Percentiles rank a stretch among this genome's conserved stretches.
Evolutionary conservation across 2,113 vertebrate genomes (phyloP).

Genomic region (Oncorhynchus clarkii): DNA sequence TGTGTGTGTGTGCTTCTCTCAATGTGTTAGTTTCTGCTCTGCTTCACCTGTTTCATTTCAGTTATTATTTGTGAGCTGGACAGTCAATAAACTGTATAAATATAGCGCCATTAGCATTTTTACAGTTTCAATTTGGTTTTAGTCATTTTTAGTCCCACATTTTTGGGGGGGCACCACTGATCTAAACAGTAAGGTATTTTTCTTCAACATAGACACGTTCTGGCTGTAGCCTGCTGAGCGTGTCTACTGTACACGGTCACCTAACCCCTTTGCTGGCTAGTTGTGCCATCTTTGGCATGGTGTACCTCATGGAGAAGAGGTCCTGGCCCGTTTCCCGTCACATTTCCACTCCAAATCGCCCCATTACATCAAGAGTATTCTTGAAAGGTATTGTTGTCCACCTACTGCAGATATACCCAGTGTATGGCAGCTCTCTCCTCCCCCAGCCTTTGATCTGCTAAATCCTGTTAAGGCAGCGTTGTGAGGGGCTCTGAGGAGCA

Average conservation of each 20-base stretch:
- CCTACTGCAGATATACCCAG: neutral
- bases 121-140: too few relatives aligned
- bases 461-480: slow-evolving; percentile 2
- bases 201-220: too few relatives aligned
- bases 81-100: too few relatives aligned
- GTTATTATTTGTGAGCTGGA: too few relatives aligned
- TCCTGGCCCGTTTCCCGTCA: neutral
- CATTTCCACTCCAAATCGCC: neutral
- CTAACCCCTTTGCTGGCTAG: neutral
- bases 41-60: neutral
- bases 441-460: slow-evolving; percentile 5
- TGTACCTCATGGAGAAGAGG: neutral
- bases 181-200: too few relatives aligned
- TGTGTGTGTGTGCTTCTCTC: neutral
- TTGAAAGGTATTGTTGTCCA: neutral
- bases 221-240: too few relatives aligned
- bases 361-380: neutral
- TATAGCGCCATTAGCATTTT: too few relatives aligned
- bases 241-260: too few relatives aligned
- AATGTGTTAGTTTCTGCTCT: neutral
- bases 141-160: too few relatives aligned
- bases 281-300: neutral
- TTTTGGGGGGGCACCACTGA: too few relatives aligned
- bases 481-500: neutral
- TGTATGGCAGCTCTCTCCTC: neutral